phyloP scores from a whole-genome alignment of 2,888 invertebrate species.

The Dendrolimus pini region DNA sequence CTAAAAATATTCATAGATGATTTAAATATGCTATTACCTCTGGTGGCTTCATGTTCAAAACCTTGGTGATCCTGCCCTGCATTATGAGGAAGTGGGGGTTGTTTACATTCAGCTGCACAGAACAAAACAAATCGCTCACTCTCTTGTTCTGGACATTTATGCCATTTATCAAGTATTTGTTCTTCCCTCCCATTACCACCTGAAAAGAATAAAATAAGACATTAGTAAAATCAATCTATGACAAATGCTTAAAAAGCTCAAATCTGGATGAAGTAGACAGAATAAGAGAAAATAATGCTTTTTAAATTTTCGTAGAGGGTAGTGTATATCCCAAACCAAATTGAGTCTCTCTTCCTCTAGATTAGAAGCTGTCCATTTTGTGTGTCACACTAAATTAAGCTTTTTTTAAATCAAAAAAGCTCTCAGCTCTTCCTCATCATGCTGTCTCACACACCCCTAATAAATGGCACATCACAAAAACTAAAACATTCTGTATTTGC shows the following conservation, averaged over 20 bases:
- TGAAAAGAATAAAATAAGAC: slow-evolving; percentile 29
- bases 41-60: slow-evolving; percentile 98
- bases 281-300: neutral
- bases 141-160: slow-evolving; percentile 91
- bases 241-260: neutral
- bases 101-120: slow-evolving; percentile 98
- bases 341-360: no score
- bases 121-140: slow-evolving; percentile 96
- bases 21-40: slow-evolving; percentile 78
- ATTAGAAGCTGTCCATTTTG: no score
- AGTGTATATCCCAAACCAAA: no score
- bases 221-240: neutral
- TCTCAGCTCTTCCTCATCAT: no score
- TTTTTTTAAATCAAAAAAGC: no score
- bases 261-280: neutral
- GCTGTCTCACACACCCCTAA: no score
- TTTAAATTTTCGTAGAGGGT: no score
- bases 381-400: no score
- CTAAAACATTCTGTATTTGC: no score
- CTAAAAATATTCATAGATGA: no score
- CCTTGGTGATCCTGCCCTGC: slow-evolving; percentile 99
- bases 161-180: slow-evolving; percentile 96
- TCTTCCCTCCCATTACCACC: slow-evolving; percentile 91
- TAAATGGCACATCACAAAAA: no score
- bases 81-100: slow-evolving; percentile 99